These are phyloP conservation scores for Teinopalpus imperialis DNA, from an alignment of 2,888 invertebrate genomes.

Conservation along the genomic window DNA sequence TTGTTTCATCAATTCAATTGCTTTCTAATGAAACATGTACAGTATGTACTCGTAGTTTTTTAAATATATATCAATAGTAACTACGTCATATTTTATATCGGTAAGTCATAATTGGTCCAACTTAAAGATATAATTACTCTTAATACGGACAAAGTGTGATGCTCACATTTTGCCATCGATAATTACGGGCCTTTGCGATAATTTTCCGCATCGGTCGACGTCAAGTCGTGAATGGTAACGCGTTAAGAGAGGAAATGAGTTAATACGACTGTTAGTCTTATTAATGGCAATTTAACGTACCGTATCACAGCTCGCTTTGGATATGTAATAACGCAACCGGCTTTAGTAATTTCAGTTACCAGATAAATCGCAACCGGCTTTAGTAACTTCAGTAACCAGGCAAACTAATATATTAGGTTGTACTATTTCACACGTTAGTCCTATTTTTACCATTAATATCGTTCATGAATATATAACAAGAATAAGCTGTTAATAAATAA, in stretches of 20 bases:
- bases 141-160: slow-evolving; percentile 44
- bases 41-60: too few species aligned
- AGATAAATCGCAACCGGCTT: too few species aligned
- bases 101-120: slow-evolving; percentile 49
- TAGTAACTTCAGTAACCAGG: too few species aligned
- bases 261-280: slow-evolving; percentile 55
- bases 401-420: too few species aligned
- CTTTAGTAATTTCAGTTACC: too few species aligned
- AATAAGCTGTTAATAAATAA: too few species aligned
- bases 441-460: too few species aligned
- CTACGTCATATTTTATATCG: slow-evolving; percentile 46
- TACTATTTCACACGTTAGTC: too few species aligned
- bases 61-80: slow-evolving; percentile 34
- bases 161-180: slow-evolving; percentile 44
- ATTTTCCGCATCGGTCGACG: slow-evolving; percentile 37
- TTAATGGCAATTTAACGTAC: slow-evolving; percentile 42
- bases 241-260: slow-evolving; percentile 58
- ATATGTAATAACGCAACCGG: too few species aligned
- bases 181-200: slow-evolving; percentile 41
- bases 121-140: slow-evolving; percentile 59
- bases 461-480: too few species aligned
- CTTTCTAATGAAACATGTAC: too few species aligned
- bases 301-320: background rate
- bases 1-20: too few species aligned
- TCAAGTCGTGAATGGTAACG: slow-evolving; percentile 52